Evolutionary conservation across 2,113 vertebrate species (phyloP), one percentile per base, ranked within the genome.

Genomic region (Tachysurus vachellii): DNA sequence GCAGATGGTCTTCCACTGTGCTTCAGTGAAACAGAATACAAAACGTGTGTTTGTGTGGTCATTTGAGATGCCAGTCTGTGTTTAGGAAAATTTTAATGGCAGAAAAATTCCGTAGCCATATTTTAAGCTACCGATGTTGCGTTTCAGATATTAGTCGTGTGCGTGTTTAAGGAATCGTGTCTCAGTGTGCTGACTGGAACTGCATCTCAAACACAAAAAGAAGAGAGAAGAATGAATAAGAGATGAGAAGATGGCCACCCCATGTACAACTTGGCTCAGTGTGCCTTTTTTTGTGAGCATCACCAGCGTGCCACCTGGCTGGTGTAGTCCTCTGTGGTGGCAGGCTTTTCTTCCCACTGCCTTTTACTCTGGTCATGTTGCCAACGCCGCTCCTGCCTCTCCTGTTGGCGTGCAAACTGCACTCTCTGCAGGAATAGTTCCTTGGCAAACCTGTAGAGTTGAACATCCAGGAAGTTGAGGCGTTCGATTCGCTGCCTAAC

Each of bases 341-440:
- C 59, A 54, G 89, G 87, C 84, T 88, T 5, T 92, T 93, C 42
- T 85, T 84, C 89, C 75, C 36, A 89, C 81, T 90, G 90, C 89
- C 83, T 94, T 61, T 93, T 94, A 91, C 93, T 93, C 44, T 93
- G 93, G 91, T 94, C 93, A 3, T 83, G 73, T 10, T 88, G 64
- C 70, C 82, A 80, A 14, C 96, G 95, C 28, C 96, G 91, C 91
- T 97, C 97, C 90, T 97, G 97, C 84, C 96, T 97, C 92, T 97
- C 97, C 81, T 95, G 95, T 92, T 98, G 97, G 84, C 96, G 97
- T 90, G 95, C 96, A 92, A 95, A 97, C 93, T 98, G 98, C 92
- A 98, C 98, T 68, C 98, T 96, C 93, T 99, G 98, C 89, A 98
- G 95, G 93, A 99, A 99, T 73, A 99, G 95, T 91, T 99, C 98